phyloP scores from a whole-genome alignment of 2,113 vertebrate species.

The Syngnathus typhle region DNA sequence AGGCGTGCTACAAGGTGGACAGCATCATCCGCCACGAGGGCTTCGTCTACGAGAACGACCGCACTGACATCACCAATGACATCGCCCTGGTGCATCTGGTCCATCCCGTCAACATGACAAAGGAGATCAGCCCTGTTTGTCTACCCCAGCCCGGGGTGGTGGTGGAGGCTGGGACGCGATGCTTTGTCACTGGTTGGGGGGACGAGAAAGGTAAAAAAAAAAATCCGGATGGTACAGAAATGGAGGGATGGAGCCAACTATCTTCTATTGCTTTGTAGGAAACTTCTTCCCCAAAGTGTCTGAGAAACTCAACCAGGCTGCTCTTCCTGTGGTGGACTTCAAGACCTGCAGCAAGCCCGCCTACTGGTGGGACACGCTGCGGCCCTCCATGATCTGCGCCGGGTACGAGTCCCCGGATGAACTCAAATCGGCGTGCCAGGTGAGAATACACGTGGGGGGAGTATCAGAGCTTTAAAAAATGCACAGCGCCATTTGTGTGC shows the following conservation, averaged over 20 bases:
- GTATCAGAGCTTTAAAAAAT: too few relatives aligned
- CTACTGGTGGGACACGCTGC: constrained; percentile 62
- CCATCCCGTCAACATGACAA: constrained; percentile 54
- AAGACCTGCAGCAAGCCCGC: constrained; percentile 64
- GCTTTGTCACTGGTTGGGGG: constrained; percentile 69
- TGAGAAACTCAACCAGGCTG: constrained; percentile 58
- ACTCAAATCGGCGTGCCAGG: constrained; percentile 69
- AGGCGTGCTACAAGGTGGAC: constrained; percentile 57
- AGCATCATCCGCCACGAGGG: constrained; percentile 59
- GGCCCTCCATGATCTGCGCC: constrained; percentile 68
- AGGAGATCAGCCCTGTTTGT: constrained; percentile 65
- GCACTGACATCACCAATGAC: constrained; percentile 54
- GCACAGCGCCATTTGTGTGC: too few relatives aligned
- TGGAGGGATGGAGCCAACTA: not conserved
- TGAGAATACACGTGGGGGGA: constrained; percentile 20
- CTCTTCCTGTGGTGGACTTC: constrained; percentile 61
- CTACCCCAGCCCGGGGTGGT: constrained; percentile 46
- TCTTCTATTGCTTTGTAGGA: constrained; percentile 19
- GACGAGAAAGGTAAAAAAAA: constrained; percentile 61
- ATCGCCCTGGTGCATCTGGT: constrained; percentile 65
- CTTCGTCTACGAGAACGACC: constrained; percentile 55
- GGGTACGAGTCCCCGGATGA: constrained; percentile 66
- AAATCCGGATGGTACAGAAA: not conserved
- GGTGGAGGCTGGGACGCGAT: constrained; percentile 48
- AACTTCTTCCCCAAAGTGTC: constrained; percentile 47